phyloP scores from a whole-genome alignment of 2,797 vertebrate genomes.

The Urophycis tenuis region DNA sequence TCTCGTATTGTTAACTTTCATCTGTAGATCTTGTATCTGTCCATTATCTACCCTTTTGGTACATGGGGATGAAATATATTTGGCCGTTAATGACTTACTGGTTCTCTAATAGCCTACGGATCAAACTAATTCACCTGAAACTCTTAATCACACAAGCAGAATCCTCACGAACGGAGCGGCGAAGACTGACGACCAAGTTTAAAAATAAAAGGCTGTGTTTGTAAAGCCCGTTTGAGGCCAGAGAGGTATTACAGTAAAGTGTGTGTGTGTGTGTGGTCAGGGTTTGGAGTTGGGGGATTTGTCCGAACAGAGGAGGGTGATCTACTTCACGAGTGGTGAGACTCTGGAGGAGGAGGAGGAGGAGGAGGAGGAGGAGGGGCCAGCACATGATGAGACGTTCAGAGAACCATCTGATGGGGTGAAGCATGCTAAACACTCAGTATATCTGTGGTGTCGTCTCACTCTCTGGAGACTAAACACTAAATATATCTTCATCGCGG shows the following conservation, averaged over 20 bases:
- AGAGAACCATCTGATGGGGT: slow-evolving; percentile 45
- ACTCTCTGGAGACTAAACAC: neutral
- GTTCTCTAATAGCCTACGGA: neutral
- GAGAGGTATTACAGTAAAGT: neutral
- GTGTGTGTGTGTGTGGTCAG: neutral
- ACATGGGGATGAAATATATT: too few relatives aligned
- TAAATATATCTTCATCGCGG: neutral
- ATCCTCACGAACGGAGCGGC: neutral
- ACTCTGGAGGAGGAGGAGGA: slow-evolving; percentile 63
- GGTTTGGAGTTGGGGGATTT: too few relatives aligned
- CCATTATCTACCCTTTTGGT: too few relatives aligned
- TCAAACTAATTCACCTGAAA: neutral
- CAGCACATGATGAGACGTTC: slow-evolving; percentile 26
- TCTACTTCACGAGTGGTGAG: slow-evolving; percentile 75
- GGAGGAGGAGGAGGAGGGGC: slow-evolving; percentile 44
- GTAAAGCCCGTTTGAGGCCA: neutral
- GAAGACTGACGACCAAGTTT: neutral
- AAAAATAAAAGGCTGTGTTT: neutral
- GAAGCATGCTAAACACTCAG: neutral
- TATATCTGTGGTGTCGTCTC: neutral
- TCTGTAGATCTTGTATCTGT: too few relatives aligned
- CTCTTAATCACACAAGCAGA: neutral
- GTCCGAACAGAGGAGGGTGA: slow-evolving; percentile 46
- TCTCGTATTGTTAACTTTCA: too few relatives aligned
- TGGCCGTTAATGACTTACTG: neutral